Evolutionary conservation across 92 coral and sea anemone species (phyloP), one percentile per base, ranked within the genome.

Genomic region (Porites divaricata): DNA sequence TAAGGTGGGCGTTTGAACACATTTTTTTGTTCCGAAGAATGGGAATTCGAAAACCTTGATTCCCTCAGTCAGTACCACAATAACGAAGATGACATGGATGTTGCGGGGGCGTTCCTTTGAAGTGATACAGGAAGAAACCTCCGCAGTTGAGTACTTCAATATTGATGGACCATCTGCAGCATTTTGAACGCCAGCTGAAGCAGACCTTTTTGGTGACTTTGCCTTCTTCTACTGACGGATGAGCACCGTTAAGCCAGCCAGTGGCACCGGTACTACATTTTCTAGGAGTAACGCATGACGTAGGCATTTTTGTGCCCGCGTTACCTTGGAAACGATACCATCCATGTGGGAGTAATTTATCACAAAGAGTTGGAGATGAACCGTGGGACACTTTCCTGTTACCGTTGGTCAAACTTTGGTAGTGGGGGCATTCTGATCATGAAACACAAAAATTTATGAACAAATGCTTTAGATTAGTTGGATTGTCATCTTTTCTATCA

Each of bases 251-350:
- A 45, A 79, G 50, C 84, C 84, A 79, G 56, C 84, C 84, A 7
- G 84, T 68, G 17, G 57, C 25, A 52, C 66, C 26, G 48, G 84
- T 67, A 12, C 72, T n/a, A 65, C 84, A 79, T 5, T 17, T 67
- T 1, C 8, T 0, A 1, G 4, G 16, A 7, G 75, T 20, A 19
- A 65, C 74, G 61, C 84, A 79, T 1, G 26, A 14, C 12, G 58
- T 1, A 13, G 84, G 35, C 74, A 79, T 62, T 16, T 21, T 41
- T 63, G 76, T 63, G 9, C 84, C 84, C 0, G 84, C 75, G 0
- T 57, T 26, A 8, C 84, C 84, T 62, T 64, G 54, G 84, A 79
- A 61, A 67, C 84, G 84, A 49, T 21, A 79, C 84, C 84, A 79
- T 8, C 53, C 53, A 6, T 49, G 74, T 6, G 51, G 51, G 48